Evolutionary conservation across 2,888 invertebrate genomes (phyloP).

Genomic region (Rotaria macrura): DNA sequence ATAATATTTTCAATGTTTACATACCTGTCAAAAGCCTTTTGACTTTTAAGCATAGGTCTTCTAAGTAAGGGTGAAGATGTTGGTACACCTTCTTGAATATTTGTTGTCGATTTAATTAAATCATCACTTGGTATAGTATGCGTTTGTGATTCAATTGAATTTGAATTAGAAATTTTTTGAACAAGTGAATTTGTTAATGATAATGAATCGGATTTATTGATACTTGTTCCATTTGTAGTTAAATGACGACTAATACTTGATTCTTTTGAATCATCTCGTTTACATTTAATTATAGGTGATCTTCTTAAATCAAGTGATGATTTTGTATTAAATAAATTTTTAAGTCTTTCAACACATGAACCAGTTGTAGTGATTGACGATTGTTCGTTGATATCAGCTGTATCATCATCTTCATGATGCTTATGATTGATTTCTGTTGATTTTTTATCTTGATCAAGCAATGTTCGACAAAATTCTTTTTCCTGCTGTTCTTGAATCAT

Average conservation of each 20-base stretch:
- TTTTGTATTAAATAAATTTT: neutral
- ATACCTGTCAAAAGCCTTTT: neutral
- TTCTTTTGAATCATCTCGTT: neutral
- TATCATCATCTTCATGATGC: neutral
- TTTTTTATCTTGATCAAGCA: neutral
- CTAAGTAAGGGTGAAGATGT: neutral
- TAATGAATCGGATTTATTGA: neutral
- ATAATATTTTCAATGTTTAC: neutral
- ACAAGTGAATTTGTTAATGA: neutral
- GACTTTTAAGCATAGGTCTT: slow-evolving; percentile 2
- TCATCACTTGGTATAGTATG: neutral
- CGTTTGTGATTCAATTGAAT: neutral
- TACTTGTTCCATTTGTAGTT: neutral
- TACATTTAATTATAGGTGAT: neutral
- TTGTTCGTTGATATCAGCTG: neutral
- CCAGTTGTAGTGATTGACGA: neutral
- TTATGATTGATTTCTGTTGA: neutral
- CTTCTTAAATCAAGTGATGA: neutral
- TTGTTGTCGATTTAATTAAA: neutral
- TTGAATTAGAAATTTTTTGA: neutral
- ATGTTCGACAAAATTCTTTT: neutral
- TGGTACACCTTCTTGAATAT: neutral
- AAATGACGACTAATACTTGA: neutral
- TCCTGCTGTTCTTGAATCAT: neutral
- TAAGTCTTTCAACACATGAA: neutral